phyloP scores from a whole-genome alignment of 2,113 vertebrate species.

The Scomber colias region DNA sequence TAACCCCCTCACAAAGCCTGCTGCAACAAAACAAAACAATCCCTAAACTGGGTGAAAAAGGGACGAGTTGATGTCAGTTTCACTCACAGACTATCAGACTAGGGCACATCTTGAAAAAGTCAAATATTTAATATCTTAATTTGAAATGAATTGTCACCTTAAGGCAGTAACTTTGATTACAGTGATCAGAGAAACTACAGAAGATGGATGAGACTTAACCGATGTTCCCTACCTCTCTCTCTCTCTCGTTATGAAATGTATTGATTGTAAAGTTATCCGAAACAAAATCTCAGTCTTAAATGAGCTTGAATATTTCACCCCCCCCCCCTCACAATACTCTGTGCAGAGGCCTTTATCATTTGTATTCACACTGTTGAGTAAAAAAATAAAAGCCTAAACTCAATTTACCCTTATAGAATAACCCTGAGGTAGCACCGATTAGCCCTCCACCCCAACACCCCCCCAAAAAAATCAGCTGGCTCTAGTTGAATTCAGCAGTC shows the following conservation, averaged over 20 bases:
- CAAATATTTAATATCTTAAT: background rate
- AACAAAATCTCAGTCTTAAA: background rate
- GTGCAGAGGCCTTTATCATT: conserved; percentile 34
- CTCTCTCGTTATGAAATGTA: background rate
- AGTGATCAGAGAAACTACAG: background rate
- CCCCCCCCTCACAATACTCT: background rate
- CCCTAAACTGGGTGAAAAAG: conserved; percentile 26
- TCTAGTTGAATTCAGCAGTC: conserved; percentile 71
- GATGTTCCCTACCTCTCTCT: background rate
- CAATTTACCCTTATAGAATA: conserved; percentile 66
- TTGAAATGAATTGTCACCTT: too few relatives aligned
- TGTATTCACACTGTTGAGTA: conserved; percentile 34
- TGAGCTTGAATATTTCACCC: background rate
- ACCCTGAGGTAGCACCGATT: conserved; percentile 61
- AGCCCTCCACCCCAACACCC: conserved; percentile 42
- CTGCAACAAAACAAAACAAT: conserved; percentile 65
- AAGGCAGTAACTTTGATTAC: background rate
- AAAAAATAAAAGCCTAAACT: conserved; percentile 62
- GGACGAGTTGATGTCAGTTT: conserved; percentile 61
- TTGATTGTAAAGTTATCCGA: background rate
- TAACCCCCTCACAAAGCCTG: conserved; percentile 44
- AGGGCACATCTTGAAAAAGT: background rate
- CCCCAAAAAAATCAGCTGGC: conserved; percentile 62
- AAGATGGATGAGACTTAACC: background rate
- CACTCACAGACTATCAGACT: background rate